Conservation (phyloP, 2,888 invertebrate genomes). For the Plebejus melissa region DNA sequence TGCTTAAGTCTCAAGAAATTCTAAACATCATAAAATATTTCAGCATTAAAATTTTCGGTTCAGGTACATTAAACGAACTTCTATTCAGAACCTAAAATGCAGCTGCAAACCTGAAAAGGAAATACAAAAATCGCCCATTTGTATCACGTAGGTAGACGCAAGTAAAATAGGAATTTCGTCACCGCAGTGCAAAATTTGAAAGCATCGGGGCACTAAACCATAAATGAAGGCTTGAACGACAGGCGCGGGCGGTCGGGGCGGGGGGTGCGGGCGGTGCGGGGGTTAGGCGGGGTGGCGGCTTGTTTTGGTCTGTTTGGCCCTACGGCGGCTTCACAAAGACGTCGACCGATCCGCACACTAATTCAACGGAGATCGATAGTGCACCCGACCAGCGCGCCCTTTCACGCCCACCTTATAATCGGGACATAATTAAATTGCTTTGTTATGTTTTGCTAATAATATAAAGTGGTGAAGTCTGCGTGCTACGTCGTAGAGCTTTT, state of each 20-base stretch:
- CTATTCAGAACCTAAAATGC: conserved; percentile 5
- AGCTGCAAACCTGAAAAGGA: background rate
- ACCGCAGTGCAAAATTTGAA: conserved; percentile 41
- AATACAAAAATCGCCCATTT: conserved; percentile 21
- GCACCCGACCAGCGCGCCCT: conserved; percentile 69
- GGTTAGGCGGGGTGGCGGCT: conserved; percentile 53
- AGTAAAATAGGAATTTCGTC: conserved; percentile 41
- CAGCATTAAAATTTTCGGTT: background rate
- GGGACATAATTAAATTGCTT: conserved; percentile 62
- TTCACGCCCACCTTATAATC: conserved; percentile 64
- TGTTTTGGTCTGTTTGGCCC: conserved; percentile 79
- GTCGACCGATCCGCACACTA: conserved; percentile 77
- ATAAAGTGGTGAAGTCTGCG: conserved; percentile 28
- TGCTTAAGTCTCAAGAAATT: background rate
- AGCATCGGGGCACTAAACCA: conserved; percentile 45
- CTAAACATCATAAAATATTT: background rate
- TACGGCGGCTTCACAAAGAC: conserved; percentile 76
- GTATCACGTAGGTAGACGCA: conserved; percentile 31
- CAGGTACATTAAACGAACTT: conserved; percentile 13
- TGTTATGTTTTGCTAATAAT: conserved; percentile 26
- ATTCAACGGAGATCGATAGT: conserved; percentile 78
- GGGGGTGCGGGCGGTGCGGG: conserved; percentile 52
- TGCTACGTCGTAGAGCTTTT: conserved; percentile 1
- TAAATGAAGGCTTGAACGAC: conserved; percentile 56
- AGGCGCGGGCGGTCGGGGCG: conserved; percentile 51